Percentiles rank a stretch among this genome's conserved stretches.
These are phyloP conservation scores for Geotrupes spiniger DNA, from an alignment of 2,888 invertebrate genomes.

Conservation along the genomic window DNA sequence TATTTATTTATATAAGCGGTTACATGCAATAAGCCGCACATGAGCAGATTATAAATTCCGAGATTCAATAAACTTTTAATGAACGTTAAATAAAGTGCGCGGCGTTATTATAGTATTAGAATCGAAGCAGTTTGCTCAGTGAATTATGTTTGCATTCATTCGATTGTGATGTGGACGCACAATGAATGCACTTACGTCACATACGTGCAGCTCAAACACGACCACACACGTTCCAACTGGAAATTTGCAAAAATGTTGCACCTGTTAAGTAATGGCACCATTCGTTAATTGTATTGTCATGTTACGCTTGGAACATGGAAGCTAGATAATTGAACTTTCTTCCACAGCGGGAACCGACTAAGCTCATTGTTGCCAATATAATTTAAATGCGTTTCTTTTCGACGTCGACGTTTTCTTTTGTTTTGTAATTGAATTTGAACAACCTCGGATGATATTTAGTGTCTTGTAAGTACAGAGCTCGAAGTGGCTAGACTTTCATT, in stretches of 20 bases:
- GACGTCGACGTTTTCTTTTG: too few species aligned
- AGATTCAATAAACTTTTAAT: conserved; percentile 7
- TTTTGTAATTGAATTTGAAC: too few species aligned
- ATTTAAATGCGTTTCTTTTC: too few species aligned
- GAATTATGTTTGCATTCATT: conserved; percentile 2
- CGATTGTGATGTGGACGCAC: neutral
- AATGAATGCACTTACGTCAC: neutral
- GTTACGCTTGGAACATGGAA: neutral
- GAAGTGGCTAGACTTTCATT: too few species aligned
- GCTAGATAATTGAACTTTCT: conserved; percentile 10
- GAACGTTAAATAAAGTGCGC: conserved; percentile 3
- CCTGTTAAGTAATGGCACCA: conserved; percentile 6
- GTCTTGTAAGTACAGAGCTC: too few species aligned
- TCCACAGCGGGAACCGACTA: neutral
- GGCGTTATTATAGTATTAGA: conserved; percentile 2
- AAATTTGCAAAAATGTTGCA: neutral
- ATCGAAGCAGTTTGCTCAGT: neutral
- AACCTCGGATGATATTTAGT: too few species aligned
- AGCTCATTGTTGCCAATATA: too few species aligned
- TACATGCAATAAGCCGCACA: neutral
- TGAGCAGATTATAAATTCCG: conserved; percentile 3
- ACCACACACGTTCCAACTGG: neutral
- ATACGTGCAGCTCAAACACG: neutral
- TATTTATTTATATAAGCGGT: conserved; percentile 9
- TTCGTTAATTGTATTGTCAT: conserved; percentile 6